Evolutionary conservation across 2,888 invertebrate species (phyloP), one percentile per base, ranked within the genome.

Genomic region (Clitarchus hookeri): DNA sequence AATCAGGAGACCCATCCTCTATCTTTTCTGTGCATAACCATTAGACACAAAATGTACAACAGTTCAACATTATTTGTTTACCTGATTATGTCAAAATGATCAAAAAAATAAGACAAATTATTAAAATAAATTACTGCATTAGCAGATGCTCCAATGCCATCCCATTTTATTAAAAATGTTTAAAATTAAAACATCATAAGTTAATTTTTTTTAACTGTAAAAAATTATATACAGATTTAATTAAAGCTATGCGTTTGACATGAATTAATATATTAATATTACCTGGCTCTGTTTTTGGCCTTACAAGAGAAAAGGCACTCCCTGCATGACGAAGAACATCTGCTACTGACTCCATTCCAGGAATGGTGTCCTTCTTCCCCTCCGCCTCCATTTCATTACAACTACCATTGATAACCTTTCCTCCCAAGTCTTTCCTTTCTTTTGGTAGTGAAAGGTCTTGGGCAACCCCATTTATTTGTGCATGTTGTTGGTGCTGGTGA

Each of bases 401-500:
- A 25, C 86, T 54, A 82, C 90, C 91, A 89, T 88, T 91, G 89
- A 87, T 89, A 89, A 88, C 87, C 89, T 89, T 91, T 88, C 88
- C 86, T 26, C 25, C 25, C 44, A 82, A 36, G 88, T 87, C 87
- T 77, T 85, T 85, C 25, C 87, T 85, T 77, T 87, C 87, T 92
- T 97, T 97, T 89, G 97, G 96, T 90, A 97, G 93, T 88, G 97
- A 97, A 89, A 98, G 93, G 91, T 98, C 97, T 92, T 97, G 97
- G 88, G 96, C 95, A 86, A 92, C 92, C 86, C 91, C 91, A 88
- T 95, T 95, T 86, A 95, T 91, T 89, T 93, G 93, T 86, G 92
- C 93, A 90, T 86, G 86, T 77, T 86, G 87, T 44, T 85, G 87
- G 85, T 87, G 88, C 36, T 36, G 36, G 2, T 36, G 36, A 48